Percentiles rank a stretch among this genome's conserved stretches.
Evolutionary conservation across 2,113 vertebrate species (phyloP).

Genomic region (Oncorhynchus kisutch): DNA sequence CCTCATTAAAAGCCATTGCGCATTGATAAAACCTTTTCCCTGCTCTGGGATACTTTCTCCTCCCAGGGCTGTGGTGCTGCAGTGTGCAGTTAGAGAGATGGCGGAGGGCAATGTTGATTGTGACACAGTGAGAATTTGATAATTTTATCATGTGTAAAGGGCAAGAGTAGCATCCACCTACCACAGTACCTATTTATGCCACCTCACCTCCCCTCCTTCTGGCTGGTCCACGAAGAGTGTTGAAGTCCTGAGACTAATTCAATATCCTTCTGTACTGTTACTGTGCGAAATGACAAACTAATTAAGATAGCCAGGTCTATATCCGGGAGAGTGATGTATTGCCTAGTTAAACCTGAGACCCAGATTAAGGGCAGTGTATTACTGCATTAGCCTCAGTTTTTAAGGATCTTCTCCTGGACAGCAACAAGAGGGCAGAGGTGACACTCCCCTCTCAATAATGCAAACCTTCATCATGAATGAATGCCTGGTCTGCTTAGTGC

Average conservation of each 20-base stretch:
- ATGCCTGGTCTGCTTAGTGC: background rate
- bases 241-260: background rate
- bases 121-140: slow-evolving; percentile 37
- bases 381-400: background rate
- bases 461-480: slow-evolving; percentile 25
- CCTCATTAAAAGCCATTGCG: background rate
- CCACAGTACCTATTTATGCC: slow-evolving; percentile 21
- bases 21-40: background rate
- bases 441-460: slow-evolving; percentile 38
- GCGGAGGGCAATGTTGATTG: slow-evolving; percentile 19
- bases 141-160: slow-evolving; percentile 27
- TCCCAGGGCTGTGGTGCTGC: background rate
- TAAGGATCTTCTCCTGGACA: background rate
- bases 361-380: background rate
- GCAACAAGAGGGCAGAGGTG: background rate
- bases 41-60: background rate
- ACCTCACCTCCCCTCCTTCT: background rate
- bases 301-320: background rate
- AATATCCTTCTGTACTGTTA: background rate
- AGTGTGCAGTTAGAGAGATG: background rate
- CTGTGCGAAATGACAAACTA: background rate
- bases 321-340: background rate
- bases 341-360: background rate
- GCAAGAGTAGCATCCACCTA: slow-evolving; percentile 19
- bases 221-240: background rate